Conservation (phyloP, 2,797 vertebrate genomes). For the Pachyuromys duprasi region DNA sequence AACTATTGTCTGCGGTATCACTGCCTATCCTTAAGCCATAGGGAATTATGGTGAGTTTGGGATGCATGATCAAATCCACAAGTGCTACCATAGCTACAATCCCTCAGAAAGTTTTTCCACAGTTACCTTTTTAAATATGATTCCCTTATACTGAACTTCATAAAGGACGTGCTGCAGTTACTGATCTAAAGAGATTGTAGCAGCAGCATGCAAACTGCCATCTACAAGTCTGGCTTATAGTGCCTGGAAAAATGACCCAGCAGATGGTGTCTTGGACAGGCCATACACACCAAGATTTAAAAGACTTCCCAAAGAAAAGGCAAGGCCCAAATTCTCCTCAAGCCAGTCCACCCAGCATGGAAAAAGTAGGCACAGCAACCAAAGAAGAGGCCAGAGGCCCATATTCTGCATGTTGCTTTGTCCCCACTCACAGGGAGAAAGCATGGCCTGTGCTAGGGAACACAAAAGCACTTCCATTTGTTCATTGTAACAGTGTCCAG, state of each 20-base stretch:
- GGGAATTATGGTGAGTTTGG: not conserved
- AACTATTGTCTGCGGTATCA: not conserved
- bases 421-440: not conserved
- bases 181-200: not conserved
- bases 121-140: not conserved
- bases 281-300: constrained; percentile 79
- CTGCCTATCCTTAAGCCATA: not conserved
- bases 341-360: constrained; percentile 78
- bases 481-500: not conserved
- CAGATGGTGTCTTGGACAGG: constrained; percentile 74
- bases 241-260: constrained; percentile 70
- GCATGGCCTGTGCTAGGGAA: not conserved
- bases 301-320: constrained; percentile 79
- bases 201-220: constrained; percentile 71
- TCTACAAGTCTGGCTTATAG: constrained; percentile 76
- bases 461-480: not conserved
- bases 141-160: not conserved
- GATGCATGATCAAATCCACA: not conserved
- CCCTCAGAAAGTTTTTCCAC: not conserved
- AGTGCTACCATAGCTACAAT: not conserved
- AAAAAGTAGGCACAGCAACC: constrained; percentile 80
- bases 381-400: constrained; percentile 19
- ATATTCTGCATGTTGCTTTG: not conserved
- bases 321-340: constrained; percentile 80
- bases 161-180: not conserved